These are phyloP conservation scores for Luperina nickerlii DNA, from an alignment of 2,888 invertebrate genomes.

Conservation along the genomic window DNA sequence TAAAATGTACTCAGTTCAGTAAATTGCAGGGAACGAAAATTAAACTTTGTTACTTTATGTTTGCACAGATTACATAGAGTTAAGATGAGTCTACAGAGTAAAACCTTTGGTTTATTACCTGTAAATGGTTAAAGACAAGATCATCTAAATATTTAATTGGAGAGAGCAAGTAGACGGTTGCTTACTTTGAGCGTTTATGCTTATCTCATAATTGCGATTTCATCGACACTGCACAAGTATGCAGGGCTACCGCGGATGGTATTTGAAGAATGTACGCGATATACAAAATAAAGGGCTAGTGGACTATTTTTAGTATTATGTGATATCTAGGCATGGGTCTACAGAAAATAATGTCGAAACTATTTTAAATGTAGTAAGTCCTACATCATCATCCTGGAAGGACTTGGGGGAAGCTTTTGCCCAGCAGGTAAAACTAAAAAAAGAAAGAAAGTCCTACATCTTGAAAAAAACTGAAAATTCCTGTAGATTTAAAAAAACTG, in stretches of 20 bases:
- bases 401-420: background rate
- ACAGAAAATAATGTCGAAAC: background rate
- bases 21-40: slow-evolving; percentile 16
- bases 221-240: slow-evolving; percentile 50
- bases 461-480: background rate
- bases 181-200: slow-evolving; percentile 37
- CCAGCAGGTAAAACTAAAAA: background rate
- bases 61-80: slow-evolving; percentile 6
- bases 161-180: slow-evolving; percentile 33
- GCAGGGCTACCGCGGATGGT: slow-evolving; percentile 22
- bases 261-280: background rate
- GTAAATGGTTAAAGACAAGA: slow-evolving; percentile 43
- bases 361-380: background rate
- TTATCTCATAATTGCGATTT: slow-evolving; percentile 59
- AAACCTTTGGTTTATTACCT: slow-evolving; percentile 31
- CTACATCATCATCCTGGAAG: background rate
- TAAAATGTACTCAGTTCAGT: background rate
- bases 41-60: slow-evolving; percentile 25
- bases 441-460: background rate
- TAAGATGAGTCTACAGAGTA: slow-evolving; percentile 13
- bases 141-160: slow-evolving; percentile 50
- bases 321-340: too few species aligned
- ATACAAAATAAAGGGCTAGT: background rate
- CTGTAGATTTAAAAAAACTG: background rate
- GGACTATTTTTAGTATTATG: too few species aligned